Conservation (phyloP, 2,113 vertebrate species). For the Falcunculus frontatus region DNA sequence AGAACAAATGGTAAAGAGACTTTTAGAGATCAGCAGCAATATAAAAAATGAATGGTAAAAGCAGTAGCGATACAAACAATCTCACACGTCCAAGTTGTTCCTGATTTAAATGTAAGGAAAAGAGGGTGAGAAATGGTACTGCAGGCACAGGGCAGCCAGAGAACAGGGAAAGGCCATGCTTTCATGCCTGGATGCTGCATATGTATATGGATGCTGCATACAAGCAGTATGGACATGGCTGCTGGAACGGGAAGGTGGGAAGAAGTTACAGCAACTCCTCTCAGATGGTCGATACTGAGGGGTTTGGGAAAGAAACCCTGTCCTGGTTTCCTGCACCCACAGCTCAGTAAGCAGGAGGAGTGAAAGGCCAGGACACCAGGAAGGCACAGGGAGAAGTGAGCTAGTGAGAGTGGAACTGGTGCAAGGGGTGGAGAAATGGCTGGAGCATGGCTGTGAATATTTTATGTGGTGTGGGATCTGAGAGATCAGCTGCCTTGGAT, state of each 20-base stretch:
- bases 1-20: neutral
- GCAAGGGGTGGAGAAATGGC: neutral
- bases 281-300: neutral
- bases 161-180: neutral
- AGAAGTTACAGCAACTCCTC: neutral
- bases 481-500: neutral
- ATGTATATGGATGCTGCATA: fast-evolving
- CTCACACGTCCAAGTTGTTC: neutral
- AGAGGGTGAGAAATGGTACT: neutral
- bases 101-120: neutral
- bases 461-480: neutral
- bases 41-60: neutral
- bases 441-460: neutral
- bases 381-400: neutral
- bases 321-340: neutral
- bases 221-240: fast-evolving
- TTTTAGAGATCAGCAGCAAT: neutral
- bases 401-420: neutral
- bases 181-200: fast-evolving
- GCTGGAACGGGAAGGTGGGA: neutral
- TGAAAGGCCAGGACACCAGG: neutral
- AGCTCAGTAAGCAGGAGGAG: neutral
- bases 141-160: neutral
- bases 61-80: neutral
- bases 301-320: neutral